phyloP scores from a whole-genome alignment of 2,113 vertebrate genomes.

The Ptychochromis oligacanthus region DNA sequence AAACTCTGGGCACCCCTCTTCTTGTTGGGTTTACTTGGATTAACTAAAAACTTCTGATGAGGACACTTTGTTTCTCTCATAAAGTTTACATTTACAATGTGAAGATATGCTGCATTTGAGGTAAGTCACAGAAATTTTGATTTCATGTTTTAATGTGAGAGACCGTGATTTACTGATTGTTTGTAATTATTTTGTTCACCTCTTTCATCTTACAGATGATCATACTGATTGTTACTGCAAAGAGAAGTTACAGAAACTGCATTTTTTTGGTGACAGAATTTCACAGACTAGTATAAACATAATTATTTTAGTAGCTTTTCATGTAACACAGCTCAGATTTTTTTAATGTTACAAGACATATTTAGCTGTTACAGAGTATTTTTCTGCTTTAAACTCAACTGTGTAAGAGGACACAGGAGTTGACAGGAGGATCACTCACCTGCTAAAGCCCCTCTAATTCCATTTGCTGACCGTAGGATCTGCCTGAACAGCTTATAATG shows the following conservation, averaged over 20 bases:
- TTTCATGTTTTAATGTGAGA: background rate
- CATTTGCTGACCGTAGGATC: conserved; percentile 52
- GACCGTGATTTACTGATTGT: background rate
- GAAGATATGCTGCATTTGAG: conserved; percentile 46
- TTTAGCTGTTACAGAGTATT: conserved; percentile 9
- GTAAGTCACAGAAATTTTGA: conserved; percentile 21
- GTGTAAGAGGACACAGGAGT: background rate
- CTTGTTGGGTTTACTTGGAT: background rate
- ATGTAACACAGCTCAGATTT: background rate
- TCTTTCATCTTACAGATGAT: background rate
- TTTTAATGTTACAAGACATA: background rate
- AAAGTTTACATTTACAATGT: background rate
- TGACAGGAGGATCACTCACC: conserved; percentile 28
- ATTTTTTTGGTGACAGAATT: background rate
- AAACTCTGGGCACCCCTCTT: background rate
- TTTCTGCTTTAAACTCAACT: conserved; percentile 16
- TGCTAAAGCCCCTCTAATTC: conserved; percentile 66
- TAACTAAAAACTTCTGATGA: background rate
- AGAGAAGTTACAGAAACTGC: background rate
- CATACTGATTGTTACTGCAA: background rate
- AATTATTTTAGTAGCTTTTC: background rate
- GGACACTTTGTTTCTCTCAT: background rate
- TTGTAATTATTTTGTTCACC: background rate
- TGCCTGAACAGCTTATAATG: conserved; percentile 48
- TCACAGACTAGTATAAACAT: background rate